These are phyloP conservation scores for Spodoptera frugiperda DNA, from an alignment of 1,140 invertebrate species.

Conservation along the genomic window DNA sequence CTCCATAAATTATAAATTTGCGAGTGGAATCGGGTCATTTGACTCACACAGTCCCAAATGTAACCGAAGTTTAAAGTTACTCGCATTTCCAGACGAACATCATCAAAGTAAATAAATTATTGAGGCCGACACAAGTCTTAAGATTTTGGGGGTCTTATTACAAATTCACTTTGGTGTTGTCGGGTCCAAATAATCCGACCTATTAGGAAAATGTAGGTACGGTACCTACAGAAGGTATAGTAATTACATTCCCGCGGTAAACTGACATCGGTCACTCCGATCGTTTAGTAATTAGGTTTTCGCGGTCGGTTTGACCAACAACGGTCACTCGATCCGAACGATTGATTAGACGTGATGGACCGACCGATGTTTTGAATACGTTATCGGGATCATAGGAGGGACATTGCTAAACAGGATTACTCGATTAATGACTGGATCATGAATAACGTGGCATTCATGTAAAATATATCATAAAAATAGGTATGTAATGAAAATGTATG, in stretches of 20 bases:
- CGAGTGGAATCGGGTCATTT: constrained; percentile 23
- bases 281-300: constrained; percentile 66
- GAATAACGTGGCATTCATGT: too few relatives aligned
- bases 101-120: constrained; percentile 65
- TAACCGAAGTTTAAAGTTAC: constrained; percentile 39
- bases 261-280: constrained; percentile 67
- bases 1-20: constrained; percentile 20
- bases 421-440: background rate
- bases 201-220: constrained; percentile 60
- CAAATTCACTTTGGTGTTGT: constrained; percentile 67
- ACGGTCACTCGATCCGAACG: constrained; percentile 57
- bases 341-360: constrained; percentile 64
- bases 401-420: background rate
- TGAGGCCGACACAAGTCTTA: constrained; percentile 59
- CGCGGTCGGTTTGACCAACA: constrained; percentile 66
- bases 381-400: background rate
- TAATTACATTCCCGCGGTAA: constrained; percentile 70
- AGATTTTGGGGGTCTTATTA: constrained; percentile 63
- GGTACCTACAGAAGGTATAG: constrained; percentile 49
- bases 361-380: constrained; percentile 44
- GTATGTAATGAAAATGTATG: too few relatives aligned
- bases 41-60: constrained; percentile 30
- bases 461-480: too few relatives aligned
- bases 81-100: constrained; percentile 50
- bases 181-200: constrained; percentile 60